Conservation (phyloP, 2,113 vertebrate species). For the Malurus cyaneus region DNA sequence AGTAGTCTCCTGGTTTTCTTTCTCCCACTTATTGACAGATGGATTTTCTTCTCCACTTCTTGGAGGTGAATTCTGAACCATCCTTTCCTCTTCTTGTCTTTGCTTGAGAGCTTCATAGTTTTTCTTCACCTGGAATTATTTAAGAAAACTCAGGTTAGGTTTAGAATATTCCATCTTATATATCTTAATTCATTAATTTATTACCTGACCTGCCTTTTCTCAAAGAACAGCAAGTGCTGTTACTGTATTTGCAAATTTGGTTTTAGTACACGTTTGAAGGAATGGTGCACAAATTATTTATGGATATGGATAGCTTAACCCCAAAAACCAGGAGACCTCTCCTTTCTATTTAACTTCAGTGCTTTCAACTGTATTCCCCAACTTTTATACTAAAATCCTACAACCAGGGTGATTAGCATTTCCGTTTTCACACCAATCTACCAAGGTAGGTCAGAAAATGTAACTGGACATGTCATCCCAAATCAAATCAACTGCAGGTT, state of each 20-base stretch:
- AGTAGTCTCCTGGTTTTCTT: conserved; percentile 93
- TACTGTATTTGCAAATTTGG: background rate
- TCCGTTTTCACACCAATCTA: background rate
- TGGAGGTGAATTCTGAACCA: conserved; percentile 87
- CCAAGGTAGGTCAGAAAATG: background rate
- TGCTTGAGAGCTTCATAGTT: conserved; percentile 98
- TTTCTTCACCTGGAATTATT: conserved; percentile 90
- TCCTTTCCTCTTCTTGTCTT: conserved; percentile 94
- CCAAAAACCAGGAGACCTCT: background rate
- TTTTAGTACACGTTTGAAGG: background rate
- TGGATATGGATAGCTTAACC: background rate
- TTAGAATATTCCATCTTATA: background rate
- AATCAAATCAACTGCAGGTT: background rate
- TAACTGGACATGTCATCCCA: background rate
- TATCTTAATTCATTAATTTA: background rate
- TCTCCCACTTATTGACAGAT: conserved; percentile 87
- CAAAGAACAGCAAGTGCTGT: background rate
- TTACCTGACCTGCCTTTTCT: background rate
- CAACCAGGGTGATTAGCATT: background rate
- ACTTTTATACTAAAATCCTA: background rate
- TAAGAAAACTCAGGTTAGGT: background rate
- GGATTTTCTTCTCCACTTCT: conserved; percentile 79
- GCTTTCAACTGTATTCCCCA: background rate
- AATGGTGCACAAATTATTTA: background rate
- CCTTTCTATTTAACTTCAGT: background rate